Base-by-base conservation (phyloP, 2,888 invertebrate species). In the Aporophyla lueneburgensis region DNA sequence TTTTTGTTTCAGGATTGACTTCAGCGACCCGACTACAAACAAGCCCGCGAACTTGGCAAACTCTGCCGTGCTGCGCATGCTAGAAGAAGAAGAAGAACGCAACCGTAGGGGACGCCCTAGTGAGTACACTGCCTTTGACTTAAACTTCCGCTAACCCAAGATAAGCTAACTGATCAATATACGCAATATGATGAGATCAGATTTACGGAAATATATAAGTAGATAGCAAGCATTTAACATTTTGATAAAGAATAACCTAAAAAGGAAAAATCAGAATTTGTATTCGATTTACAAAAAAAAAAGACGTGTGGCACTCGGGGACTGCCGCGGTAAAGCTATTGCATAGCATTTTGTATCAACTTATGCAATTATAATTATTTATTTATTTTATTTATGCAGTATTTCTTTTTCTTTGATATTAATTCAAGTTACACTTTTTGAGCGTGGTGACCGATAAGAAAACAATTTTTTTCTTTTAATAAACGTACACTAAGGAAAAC, bases 81-180 rank as follows among this genome's bases (percentile, higher is more conserved):
- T 98, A 80, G 98, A 98, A 92, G 98, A 98, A 92, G 98, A 98
- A 93, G 98, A 98, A 93, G 98, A 98, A 93, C 97, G 97, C 89
- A 97, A 97, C 92, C 96, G 97, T 87, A 97, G 97, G 91, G 97
- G 97, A 90, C 96, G 97, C 93, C 97, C 97, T 88, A 97, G 98
- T 98, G 92, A 97, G 97, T 96, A 80, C 3, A 65, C 70, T 49
- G 21, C 49, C 21, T 63, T 59, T 56, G 5, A n/a, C n/a, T 19
- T 10, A 21, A 33, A 24, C 16, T 59, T 70, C 16, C 40, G 7
- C 71, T 71, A 40, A 54, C 10, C 27, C 43, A 53, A 78, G n/a
- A 43, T 51, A 56, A 59, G 19, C 6, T 67, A 24, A 59, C n/a
- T 46, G n/a, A 59, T 51, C 24, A 58, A 73, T 49, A 46, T 43